Percentiles rank a stretch among this genome's conserved stretches.
phyloP scores from a whole-genome alignment of 2,113 vertebrate genomes.

The Trematocara variabile region DNA sequence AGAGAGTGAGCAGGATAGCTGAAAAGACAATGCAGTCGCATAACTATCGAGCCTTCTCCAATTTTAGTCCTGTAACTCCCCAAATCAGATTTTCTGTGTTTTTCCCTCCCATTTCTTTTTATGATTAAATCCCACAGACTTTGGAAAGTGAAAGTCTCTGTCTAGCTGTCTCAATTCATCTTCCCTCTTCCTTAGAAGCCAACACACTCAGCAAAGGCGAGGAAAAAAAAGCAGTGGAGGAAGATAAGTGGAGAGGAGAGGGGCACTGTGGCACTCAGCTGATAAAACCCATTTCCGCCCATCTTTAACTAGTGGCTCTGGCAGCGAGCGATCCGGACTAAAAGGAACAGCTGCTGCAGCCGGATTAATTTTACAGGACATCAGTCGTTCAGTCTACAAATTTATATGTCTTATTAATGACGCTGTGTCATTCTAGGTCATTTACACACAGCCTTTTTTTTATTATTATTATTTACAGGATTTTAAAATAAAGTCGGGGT shows the following conservation, averaged over 20 bases:
- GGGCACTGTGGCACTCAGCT: conserved; percentile 5
- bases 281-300: conserved; percentile 50
- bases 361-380: conserved; percentile 4
- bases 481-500: not conserved
- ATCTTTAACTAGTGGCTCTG: conserved; percentile 19
- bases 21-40: not conserved
- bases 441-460: not conserved
- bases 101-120: not conserved
- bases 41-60: not conserved
- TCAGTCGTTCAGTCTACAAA: not conserved
- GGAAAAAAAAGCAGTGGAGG: not conserved
- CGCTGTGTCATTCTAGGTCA: not conserved
- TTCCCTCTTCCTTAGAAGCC: not conserved
- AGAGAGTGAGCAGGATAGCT: not conserved
- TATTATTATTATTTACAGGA: too few relatives aligned
- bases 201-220: not conserved
- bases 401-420: not conserved
- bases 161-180: not conserved
- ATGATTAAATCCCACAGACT: not conserved
- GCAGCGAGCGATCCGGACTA: not conserved
- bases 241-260: not conserved
- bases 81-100: not conserved
- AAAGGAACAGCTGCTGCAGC: conserved; percentile 5
- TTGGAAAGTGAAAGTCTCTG: not conserved
- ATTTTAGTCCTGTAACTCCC: not conserved